phyloP scores from a whole-genome alignment of 2,888 invertebrate species.

The Xanthia togata region DNA sequence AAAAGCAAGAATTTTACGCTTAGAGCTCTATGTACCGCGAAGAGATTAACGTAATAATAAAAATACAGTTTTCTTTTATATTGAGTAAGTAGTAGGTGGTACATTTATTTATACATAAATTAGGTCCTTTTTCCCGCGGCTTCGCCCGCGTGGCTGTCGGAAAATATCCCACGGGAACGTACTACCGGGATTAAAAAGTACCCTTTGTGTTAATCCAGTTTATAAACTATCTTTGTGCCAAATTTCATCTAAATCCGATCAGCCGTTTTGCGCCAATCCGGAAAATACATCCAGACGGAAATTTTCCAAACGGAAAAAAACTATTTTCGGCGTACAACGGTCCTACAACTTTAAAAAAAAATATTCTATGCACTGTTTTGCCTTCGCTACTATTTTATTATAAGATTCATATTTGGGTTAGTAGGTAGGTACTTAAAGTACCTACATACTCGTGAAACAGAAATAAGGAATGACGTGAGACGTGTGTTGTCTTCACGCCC shows the following conservation, averaged over 20 bases:
- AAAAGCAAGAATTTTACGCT: conserved; percentile 32
- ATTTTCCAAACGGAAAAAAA: neutral
- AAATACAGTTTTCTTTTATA: conserved; percentile 3
- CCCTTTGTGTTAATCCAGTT: neutral
- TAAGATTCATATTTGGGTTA: conserved; percentile 32
- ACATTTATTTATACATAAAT: neutral
- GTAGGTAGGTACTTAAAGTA: conserved; percentile 8
- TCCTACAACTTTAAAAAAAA: too few relatives aligned
- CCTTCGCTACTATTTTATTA: neutral
- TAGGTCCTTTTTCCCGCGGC: neutral
- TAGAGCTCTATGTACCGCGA: conserved; percentile 30
- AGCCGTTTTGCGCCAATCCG: neutral
- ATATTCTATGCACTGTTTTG: neutral
- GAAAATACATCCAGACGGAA: neutral
- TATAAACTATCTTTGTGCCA: neutral
- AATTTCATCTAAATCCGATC: neutral
- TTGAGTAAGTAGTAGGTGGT: neutral
- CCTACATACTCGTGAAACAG: neutral
- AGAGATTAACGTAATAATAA: conserved; percentile 38
- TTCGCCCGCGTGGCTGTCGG: neutral
- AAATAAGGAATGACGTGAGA: conserved; percentile 34
- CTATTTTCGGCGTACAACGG: neutral
- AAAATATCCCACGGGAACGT: neutral
- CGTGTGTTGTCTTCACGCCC: conserved; percentile 60
- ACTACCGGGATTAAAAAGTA: neutral